Conservation (phyloP, 2,113 vertebrate genomes). For the Clupea harengus region DNA sequence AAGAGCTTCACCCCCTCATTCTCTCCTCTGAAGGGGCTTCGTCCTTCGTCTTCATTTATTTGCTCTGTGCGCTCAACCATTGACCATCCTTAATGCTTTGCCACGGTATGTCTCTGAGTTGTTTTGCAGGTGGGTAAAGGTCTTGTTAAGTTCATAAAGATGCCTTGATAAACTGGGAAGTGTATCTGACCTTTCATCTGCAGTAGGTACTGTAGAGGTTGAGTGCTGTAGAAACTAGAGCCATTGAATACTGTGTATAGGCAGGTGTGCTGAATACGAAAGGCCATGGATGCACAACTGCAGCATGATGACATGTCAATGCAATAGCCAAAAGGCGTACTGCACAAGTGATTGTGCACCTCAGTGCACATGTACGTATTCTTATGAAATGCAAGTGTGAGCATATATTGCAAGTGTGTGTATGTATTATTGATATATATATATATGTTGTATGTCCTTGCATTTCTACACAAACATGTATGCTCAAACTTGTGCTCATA, state of each 20-base stretch:
- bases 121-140: background rate
- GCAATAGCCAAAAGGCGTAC: too few species aligned
- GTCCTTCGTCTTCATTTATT: background rate
- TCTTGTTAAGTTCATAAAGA: background rate
- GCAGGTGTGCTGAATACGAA: background rate
- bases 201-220: background rate
- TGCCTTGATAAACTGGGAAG: background rate
- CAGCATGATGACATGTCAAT: background rate
- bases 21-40: conserved; percentile 39
- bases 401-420: too few species aligned
- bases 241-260: background rate
- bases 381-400: background rate
- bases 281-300: background rate
- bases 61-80: background rate
- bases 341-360: background rate
- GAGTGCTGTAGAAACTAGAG: background rate
- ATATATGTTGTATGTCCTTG: background rate
- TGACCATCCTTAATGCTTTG: background rate
- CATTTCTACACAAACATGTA: background rate
- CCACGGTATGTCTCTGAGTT: background rate
- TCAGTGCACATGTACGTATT: background rate
- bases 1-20: conserved; percentile 53
- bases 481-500: background rate
- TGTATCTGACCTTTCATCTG: background rate
- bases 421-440: background rate